Percentiles rank a stretch among this genome's conserved stretches.
phyloP scores from a whole-genome alignment of 2,888 invertebrate genomes.

The Mesoligia furuncula region DNA sequence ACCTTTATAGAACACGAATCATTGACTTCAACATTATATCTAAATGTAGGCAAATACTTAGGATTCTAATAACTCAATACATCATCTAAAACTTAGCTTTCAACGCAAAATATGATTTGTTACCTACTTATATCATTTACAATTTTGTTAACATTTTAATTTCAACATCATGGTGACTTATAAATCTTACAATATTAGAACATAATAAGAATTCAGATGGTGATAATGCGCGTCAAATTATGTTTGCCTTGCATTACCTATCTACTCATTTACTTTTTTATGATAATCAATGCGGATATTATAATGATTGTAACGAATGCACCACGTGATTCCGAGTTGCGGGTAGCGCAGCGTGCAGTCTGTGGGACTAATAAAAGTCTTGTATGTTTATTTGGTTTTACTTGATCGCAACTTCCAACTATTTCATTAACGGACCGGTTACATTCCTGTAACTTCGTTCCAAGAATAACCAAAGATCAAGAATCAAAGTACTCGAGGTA shows the following conservation, averaged over 20 bases:
- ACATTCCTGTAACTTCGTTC: slow-evolving; percentile 14
- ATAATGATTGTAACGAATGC: slow-evolving; percentile 9
- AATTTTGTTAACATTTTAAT: slow-evolving; percentile 11
- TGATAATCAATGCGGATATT: slow-evolving; percentile 12
- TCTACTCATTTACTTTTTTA: background rate
- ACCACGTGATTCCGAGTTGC: background rate
- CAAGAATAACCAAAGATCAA: slow-evolving; percentile 30
- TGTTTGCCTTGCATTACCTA: background rate
- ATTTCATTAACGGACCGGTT: slow-evolving; percentile 31
- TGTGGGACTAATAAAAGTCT: slow-evolving; percentile 15
- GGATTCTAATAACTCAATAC: background rate
- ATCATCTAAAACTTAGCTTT: background rate
- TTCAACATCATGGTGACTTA: slow-evolving; percentile 6
- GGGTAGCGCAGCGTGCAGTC: slow-evolving; percentile 5
- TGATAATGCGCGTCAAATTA: background rate
- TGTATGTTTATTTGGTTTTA: slow-evolving; percentile 27
- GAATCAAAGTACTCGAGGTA: slow-evolving; percentile 17
- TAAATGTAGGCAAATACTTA: slow-evolving; percentile 2
- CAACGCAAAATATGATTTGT: background rate
- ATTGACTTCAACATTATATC: background rate
- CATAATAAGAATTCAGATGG: background rate
- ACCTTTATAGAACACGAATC: slow-evolving; percentile 3
- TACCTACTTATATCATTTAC: background rate
- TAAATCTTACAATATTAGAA: too few species aligned
- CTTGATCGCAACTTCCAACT: slow-evolving; percentile 23